These are phyloP conservation scores for Amblyjoppa proteus DNA, from an alignment of 2,888 invertebrate genomes.

Conservation along the genomic window DNA sequence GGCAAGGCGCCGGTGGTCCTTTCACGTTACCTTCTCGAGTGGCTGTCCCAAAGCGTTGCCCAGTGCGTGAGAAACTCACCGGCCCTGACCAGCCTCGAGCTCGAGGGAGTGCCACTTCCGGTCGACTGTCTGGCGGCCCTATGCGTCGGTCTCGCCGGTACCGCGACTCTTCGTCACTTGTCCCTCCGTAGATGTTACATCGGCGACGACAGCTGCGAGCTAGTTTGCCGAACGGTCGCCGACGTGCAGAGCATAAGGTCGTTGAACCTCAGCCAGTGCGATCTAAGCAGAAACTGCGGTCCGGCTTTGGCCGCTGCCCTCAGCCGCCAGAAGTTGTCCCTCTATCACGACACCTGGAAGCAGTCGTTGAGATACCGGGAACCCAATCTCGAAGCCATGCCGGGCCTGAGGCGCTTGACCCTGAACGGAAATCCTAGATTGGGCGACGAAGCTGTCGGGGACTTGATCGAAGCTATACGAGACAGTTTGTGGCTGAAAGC, in stretches of 20 bases:
- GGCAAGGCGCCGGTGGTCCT: conserved; percentile 88
- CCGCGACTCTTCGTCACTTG: conserved; percentile 89
- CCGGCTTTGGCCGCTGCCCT: conserved; percentile 87
- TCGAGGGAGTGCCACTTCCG: conserved; percentile 91
- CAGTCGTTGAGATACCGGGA: conserved; percentile 92
- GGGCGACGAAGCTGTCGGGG: conserved; percentile 88
- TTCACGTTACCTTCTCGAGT: conserved; percentile 90
- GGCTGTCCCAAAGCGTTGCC: conserved; percentile 88
- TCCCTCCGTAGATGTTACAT: conserved; percentile 90
- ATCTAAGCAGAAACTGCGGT: conserved; percentile 88
- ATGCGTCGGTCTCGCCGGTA: conserved; percentile 88
- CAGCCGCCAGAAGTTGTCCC: conserved; percentile 89
- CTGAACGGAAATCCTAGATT: conserved; percentile 90
- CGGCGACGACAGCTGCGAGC: conserved; percentile 90
- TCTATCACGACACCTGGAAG: conserved; percentile 93
- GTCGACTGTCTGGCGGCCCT: conserved; percentile 88
- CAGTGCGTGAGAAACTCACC: conserved; percentile 89
- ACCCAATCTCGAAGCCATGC: conserved; percentile 90
- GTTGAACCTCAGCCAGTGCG: conserved; percentile 90
- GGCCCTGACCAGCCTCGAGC: conserved; percentile 87
- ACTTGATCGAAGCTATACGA: conserved; percentile 89
- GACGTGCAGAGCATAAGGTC: conserved; percentile 89
- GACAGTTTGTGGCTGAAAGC: conserved; percentile 94
- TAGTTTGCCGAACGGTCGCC: conserved; percentile 89
- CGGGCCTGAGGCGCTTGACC: conserved; percentile 90